Conservation (phyloP, 2,888 invertebrate species). For the Plusia festucae region DNA sequence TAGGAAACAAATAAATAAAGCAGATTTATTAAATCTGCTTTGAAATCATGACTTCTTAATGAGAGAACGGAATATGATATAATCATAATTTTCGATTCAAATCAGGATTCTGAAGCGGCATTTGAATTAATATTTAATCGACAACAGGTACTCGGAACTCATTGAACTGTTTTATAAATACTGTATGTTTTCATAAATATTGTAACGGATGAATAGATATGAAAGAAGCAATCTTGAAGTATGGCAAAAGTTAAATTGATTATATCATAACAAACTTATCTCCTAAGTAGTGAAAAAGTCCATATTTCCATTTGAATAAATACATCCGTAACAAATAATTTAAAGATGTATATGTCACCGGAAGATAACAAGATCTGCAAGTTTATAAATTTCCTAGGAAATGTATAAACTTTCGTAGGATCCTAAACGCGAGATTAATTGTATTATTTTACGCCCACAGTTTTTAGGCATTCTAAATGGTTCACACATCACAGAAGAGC, state of each 20-base stretch:
- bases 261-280: not conserved
- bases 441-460: too few relatives aligned
- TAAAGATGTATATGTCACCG: too few relatives aligned
- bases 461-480: too few relatives aligned
- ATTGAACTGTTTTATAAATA: constrained; percentile 4
- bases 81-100: not conserved
- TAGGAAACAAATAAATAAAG: not conserved
- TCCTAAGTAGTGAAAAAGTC: too few relatives aligned
- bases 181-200: constrained; percentile 2
- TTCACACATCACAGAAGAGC: too few relatives aligned
- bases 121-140: constrained; percentile 2
- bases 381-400: too few relatives aligned
- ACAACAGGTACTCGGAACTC: not conserved
- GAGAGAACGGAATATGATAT: not conserved
- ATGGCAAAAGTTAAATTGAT: not conserved
- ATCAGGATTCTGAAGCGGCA: not conserved
- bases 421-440: too few relatives aligned
- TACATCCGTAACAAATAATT: not conserved
- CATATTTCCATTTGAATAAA: too few relatives aligned
- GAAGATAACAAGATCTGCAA: too few relatives aligned
- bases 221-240: too few relatives aligned
- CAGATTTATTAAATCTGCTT: not conserved
- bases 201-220: too few relatives aligned
- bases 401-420: too few relatives aligned
- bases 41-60: not conserved